Evolutionary conservation across 2,888 invertebrate genomes (phyloP).

Genomic region (Kuschelorhynchus macadamiae): DNA sequence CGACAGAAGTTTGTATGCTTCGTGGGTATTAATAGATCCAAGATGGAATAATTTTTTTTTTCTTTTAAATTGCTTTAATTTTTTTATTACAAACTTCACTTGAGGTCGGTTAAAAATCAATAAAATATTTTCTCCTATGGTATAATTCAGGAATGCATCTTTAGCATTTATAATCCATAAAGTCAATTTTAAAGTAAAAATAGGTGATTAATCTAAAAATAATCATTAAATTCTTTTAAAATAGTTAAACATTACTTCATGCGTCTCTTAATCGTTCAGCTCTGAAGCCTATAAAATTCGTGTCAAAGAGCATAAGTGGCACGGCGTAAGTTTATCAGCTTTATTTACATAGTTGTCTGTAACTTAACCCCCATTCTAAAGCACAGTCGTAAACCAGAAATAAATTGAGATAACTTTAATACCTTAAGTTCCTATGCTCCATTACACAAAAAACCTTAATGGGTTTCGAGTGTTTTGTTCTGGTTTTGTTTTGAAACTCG

Average conservation of each 20-base stretch:
- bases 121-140: too few species aligned
- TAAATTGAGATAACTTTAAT: constrained; percentile 25
- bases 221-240: too few species aligned
- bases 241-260: neutral
- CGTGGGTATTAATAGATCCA: too few species aligned
- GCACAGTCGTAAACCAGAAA: constrained; percentile 18
- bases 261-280: neutral
- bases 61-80: too few species aligned
- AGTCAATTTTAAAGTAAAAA: too few species aligned
- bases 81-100: too few species aligned
- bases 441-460: constrained; percentile 39
- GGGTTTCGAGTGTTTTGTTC: constrained; percentile 47
- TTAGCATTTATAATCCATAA: too few species aligned
- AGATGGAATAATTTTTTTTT: too few species aligned
- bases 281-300: neutral
- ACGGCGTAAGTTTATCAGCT: constrained; percentile 9
- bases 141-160: too few species aligned
- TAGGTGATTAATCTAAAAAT: too few species aligned
- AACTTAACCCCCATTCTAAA: constrained; percentile 16
- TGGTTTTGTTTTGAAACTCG: constrained; percentile 34
- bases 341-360: constrained; percentile 26
- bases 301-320: neutral
- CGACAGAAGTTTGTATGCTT: too few species aligned
- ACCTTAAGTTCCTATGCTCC: constrained; percentile 18
- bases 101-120: too few species aligned